Percentiles rank a stretch among this genome's conserved stretches.
phyloP scores from a whole-genome alignment of 1,140 invertebrate genomes.

The Drosophila cardini region DNA sequence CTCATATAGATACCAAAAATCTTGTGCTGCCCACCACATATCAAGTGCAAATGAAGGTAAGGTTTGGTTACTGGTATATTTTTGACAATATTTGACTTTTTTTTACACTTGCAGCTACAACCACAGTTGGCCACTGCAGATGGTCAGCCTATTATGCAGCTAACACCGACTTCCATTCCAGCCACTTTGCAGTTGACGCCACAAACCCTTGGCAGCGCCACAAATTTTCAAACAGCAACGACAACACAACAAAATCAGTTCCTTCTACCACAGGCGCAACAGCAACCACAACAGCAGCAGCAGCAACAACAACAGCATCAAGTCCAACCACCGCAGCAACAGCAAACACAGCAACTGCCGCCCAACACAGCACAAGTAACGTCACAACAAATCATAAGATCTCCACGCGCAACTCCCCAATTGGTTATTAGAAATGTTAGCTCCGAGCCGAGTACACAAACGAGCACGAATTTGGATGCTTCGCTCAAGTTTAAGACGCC shows the following conservation, averaged over 20 bases:
- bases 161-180: constrained; percentile 80
- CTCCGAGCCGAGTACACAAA: constrained; percentile 7
- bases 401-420: constrained; percentile 50
- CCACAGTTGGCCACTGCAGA: constrained; percentile 79
- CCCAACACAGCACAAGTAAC: constrained; percentile 53
- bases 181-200: constrained; percentile 78
- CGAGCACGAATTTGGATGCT: constrained; percentile 22
- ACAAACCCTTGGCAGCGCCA: constrained; percentile 52
- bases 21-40: constrained; percentile 81
- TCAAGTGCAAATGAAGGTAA: constrained; percentile 84
- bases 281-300: constrained; percentile 18
- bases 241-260: constrained; percentile 39
- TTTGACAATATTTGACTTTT: not conserved
- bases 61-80: not conserved
- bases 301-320: constrained; percentile 19
- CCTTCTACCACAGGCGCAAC: constrained; percentile 23
- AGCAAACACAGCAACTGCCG: constrained; percentile 27
- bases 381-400: constrained; percentile 68
- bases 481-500: constrained; percentile 55
- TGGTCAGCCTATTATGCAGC: constrained; percentile 80
- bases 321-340: constrained; percentile 24
- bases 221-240: constrained; percentile 52
- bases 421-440: constrained; percentile 60
- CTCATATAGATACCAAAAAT: constrained; percentile 84
- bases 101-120: constrained; percentile 55